Conservation (phyloP, 2,797 vertebrate species). For the Hylomyscus alleni region DNA sequence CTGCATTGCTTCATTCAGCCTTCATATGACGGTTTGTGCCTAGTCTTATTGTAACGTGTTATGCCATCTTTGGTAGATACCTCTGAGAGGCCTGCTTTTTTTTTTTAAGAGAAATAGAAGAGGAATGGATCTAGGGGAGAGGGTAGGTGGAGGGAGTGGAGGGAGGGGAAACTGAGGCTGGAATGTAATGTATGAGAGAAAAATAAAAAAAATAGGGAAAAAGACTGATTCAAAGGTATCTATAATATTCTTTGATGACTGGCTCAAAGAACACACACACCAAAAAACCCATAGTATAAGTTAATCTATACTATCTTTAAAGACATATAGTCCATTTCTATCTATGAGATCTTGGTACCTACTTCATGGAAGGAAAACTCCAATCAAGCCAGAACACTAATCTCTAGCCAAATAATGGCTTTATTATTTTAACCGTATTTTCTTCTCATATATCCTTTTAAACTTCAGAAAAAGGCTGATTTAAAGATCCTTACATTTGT, state of each 20-base stretch:
- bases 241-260: constrained; percentile 12
- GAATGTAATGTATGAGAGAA: background rate
- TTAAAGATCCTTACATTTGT: constrained; percentile 55
- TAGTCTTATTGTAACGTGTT: background rate
- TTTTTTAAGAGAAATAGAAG: background rate
- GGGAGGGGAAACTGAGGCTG: background rate
- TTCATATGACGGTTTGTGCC: background rate
- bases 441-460: background rate
- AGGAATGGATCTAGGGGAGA: background rate
- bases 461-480: constrained; percentile 2
- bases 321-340: background rate
- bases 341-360: background rate
- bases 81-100: background rate
- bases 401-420: background rate
- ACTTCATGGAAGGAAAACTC: background rate
- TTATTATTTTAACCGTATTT: constrained; percentile 58
- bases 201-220: background rate
- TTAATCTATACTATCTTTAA: background rate
- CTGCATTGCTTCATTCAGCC: background rate
- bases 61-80: background rate
- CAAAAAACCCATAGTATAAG: background rate
- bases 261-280: background rate
- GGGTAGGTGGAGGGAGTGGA: background rate
- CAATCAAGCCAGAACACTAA: background rate
- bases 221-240: background rate